Percentiles rank a stretch among this genome's conserved stretches.
These are phyloP conservation scores for Gallinago solitaria DNA, from an alignment of 2,797 vertebrate genomes.

Conservation along the genomic window DNA sequence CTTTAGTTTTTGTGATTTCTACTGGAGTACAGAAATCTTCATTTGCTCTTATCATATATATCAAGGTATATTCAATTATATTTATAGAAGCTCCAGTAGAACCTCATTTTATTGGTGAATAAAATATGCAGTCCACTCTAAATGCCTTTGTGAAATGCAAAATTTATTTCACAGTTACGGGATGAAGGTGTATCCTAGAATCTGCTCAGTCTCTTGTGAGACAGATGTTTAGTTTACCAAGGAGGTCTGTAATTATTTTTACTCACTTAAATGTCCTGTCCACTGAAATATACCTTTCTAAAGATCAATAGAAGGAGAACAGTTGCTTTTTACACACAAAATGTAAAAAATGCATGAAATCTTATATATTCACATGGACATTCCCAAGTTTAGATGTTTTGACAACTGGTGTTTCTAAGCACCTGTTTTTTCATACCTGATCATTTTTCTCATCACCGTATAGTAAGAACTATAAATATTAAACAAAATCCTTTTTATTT, in stretches of 20 bases:
- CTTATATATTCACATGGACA: fast-evolving
- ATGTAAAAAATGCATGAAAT: neutral
- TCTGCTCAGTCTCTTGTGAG: neutral
- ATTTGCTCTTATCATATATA: neutral
- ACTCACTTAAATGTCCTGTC: neutral
- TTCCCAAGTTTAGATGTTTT: neutral
- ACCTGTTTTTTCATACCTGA: neutral
- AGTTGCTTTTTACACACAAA: neutral
- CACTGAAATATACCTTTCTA: fast-evolving
- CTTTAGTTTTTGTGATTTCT: neutral
- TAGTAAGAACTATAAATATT: neutral
- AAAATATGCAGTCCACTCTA: neutral
- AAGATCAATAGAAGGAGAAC: neutral
- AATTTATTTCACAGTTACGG: neutral
- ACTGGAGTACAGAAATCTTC: neutral
- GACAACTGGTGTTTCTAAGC: neutral
- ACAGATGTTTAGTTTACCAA: neutral
- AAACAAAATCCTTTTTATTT: neutral
- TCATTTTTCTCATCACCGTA: neutral
- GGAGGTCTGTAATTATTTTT: neutral
- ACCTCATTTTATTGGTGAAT: neutral
- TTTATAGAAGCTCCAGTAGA: neutral
- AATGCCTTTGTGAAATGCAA: neutral
- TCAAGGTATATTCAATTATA: neutral
- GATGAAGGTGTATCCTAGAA: neutral